Base-by-base conservation (phyloP, 1,140 invertebrate genomes). In the Brachionus sp. region DNA sequence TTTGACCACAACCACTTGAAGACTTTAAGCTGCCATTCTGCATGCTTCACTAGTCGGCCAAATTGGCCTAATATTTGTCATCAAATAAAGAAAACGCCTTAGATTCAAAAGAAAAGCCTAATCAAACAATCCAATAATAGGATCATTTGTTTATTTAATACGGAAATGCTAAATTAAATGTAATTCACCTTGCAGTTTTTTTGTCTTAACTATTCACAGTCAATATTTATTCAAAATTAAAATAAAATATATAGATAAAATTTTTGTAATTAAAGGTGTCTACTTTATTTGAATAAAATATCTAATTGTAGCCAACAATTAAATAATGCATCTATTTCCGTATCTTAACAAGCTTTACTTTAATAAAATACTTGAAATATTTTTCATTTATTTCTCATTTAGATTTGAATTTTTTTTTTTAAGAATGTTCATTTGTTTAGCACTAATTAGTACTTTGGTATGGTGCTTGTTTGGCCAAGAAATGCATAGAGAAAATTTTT, bases 121-220 rank as follows among this genome's bases (percentile, higher is more conserved):
- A 25, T 66, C 10, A 66, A 29, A 66, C 23, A 66, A 66, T 25
- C n/a, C 29, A 70, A 70, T 16, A 37, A 70, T 37, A 70, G 50
- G 5, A 39, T 5, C 29, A 70, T 37, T 19, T 70, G n/a, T 70
- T 70, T 70, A 70, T 42, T 70, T 70, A 70, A 70, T 70, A 70
- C 66, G 66, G 66, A 70, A 70, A 70, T 70, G 33, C 29, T 70
- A 70, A 35, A 70, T 70, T 70, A 70, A 70, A 70, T 70, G 66
- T 70, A 70, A 70, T 42, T 70, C 66, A 70, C 66, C 66, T 70
- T 70, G 33, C 62, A 29, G n/a, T 66, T 66, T 29, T 66, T 64
- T 29, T 70, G 9, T 37, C 35, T 37, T 70, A 37, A 9, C 16
- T 70, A n/a, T 39, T 70, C 35, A 53, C 50, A 53, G 50, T 53